phyloP scores from a whole-genome alignment of 2,113 vertebrate species.

The Hippopotamus amphibius region DNA sequence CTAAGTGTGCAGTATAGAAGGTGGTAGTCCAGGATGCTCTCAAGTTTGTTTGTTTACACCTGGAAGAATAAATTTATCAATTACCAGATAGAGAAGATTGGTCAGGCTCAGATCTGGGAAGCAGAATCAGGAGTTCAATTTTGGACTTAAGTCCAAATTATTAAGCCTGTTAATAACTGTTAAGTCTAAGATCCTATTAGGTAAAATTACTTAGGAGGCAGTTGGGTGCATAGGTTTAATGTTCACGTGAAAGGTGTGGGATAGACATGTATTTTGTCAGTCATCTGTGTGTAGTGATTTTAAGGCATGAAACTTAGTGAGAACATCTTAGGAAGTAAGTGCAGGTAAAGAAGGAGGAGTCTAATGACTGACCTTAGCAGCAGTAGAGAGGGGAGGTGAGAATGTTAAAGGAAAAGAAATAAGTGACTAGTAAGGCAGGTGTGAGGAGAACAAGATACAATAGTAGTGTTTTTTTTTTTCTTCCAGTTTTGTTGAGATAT shows the following conservation, averaged over 20 bases:
- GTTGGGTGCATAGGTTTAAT: background rate
- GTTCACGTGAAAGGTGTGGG: background rate
- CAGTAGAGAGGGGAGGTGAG: fast-evolving
- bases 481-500: background rate
- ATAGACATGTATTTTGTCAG: background rate
- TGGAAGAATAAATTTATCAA: background rate
- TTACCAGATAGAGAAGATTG: background rate
- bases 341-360: background rate
- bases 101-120: background rate
- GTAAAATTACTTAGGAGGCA: background rate
- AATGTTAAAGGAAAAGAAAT: background rate
- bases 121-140: background rate
- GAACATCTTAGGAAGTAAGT: background rate
- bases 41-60: background rate
- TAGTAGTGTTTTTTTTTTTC: background rate
- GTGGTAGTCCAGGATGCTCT: background rate
- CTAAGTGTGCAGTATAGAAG: background rate
- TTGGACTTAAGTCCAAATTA: too few species aligned
- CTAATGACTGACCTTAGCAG: background rate
- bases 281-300: background rate
- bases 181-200: background rate
- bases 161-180: background rate
- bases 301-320: background rate
- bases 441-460: background rate
- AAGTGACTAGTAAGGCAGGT: background rate